Base-by-base conservation (phyloP, 1,140 invertebrate species). In the Carposina sasakii region DNA sequence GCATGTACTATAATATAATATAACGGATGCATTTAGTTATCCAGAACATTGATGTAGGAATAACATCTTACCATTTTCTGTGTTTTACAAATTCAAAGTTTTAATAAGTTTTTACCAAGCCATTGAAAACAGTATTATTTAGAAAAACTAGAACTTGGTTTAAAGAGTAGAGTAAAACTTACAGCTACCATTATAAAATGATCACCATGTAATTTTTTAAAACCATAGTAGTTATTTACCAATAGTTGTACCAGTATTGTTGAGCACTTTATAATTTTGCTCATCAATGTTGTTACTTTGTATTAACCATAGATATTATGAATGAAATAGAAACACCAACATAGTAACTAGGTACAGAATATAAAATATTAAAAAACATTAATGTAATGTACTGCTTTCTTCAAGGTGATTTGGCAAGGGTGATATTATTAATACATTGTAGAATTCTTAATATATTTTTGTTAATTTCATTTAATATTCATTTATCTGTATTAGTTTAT, bases 101-200 rank as follows among this genome's bases (percentile, higher is more conserved):
- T 71, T 75, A 72, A 71, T 81, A 78, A 76, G 72, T 75, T 75
- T 76, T 70, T 81, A 84, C 76, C 76, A 81, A 81, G 77, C 81
- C 81, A 84, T 84, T 84, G 81, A 81, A 68, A 81, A 82, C 81
- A 84, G 81, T 84, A 84, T 84, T 84, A 84, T 81, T 84, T 82
- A 82, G 77, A 79, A 61, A 76, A 76, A 78, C 67, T 84, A 79
- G 76, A 75, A 68, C 52, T 76, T 67, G 63, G 67, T 77, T 74
- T 70, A 74, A 78, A 52, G 58, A 56, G 67, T 81, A 79, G 74
- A 63, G 44, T 76, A 76, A 71, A 74, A 61, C 65, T 65, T 60
- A 69, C 71, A 69, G 63, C 67, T 79, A 81, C 75, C 76, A 76
- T 72, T 62, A 49, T 52, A 48, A 61, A 65, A 59, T 51, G 51